phyloP scores from a whole-genome alignment of 2,888 invertebrate genomes.

The Syrphus vitripennis region DNA sequence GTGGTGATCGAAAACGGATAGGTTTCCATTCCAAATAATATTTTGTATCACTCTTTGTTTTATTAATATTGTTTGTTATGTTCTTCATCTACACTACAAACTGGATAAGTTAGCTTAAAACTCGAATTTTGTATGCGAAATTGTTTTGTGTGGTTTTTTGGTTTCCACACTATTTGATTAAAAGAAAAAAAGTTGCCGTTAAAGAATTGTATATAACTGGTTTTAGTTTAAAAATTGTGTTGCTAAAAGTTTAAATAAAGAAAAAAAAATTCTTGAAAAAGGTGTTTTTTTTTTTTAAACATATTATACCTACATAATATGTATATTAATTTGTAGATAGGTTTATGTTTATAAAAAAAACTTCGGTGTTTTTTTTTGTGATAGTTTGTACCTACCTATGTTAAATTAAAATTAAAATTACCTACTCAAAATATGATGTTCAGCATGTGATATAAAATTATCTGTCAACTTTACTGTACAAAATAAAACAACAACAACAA shows the following conservation, averaged over 20 bases:
- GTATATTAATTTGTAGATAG: not conserved
- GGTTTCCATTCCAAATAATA: not conserved
- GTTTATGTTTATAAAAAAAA: too few relatives aligned
- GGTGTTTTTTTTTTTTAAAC: slow-evolving; percentile 4
- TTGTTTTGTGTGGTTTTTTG: slow-evolving; percentile 9
- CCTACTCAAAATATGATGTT: not conserved
- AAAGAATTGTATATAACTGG: slow-evolving; percentile 49
- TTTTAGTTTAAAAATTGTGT: slow-evolving; percentile 51
- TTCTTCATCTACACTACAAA: not conserved
- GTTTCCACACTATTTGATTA: not conserved
- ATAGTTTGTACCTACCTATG: slow-evolving; percentile 15
- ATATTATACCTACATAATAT: not conserved
- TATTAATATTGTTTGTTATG: not conserved
- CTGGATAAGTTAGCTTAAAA: slow-evolving; percentile 25
- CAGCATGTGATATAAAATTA: slow-evolving; percentile 29
- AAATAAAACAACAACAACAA: too few relatives aligned
- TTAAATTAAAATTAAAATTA: too few relatives aligned
- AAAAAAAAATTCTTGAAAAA: slow-evolving; percentile 15
- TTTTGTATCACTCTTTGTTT: slow-evolving; percentile 12
- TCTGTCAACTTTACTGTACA: slow-evolving; percentile 19
- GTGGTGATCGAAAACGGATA: slow-evolving; percentile 34
- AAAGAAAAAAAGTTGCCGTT: not conserved
- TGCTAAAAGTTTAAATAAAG: slow-evolving; percentile 26
- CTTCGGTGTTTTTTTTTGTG: slow-evolving; percentile 1
- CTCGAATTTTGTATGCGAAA: slow-evolving; percentile 36